Conservation (phyloP, 2,888 invertebrate genomes). For the Lasioglossum malachurum region DNA sequence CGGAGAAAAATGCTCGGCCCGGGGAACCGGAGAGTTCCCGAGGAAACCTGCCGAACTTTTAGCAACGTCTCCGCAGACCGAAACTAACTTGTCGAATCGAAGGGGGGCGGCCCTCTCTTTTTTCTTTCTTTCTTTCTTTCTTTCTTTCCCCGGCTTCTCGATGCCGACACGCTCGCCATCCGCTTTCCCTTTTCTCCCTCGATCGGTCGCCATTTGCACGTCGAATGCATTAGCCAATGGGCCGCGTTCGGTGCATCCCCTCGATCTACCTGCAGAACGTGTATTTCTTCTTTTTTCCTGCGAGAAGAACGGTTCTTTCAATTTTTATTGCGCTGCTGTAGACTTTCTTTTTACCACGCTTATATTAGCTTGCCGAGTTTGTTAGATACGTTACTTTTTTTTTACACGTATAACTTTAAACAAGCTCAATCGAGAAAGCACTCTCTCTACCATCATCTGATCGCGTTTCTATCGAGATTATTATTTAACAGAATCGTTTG, state of each 20-base stretch:
- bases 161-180: conserved; percentile 73
- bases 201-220: conserved; percentile 72
- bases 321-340: neutral
- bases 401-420: neutral
- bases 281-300: neutral
- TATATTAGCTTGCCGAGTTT: no score
- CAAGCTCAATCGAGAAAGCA: neutral
- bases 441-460: neutral
- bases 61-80: conserved; percentile 72
- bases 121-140: conserved; percentile 14
- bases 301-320: neutral
- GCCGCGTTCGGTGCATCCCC: neutral
- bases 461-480: no score
- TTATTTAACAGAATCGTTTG: no score
- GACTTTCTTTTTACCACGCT: no score
- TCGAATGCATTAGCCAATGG: conserved; percentile 74
- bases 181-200: conserved; percentile 28
- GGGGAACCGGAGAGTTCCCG: conserved; percentile 11
- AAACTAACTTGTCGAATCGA: conserved; percentile 72
- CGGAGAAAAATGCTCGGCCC: conserved; percentile 37
- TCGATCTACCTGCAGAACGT: neutral
- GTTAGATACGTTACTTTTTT: no score
- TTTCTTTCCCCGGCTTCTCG: conserved; percentile 65
- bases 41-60: conserved; percentile 68
- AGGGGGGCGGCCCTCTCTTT: conserved; percentile 5